Percentiles rank a stretch among this genome's conserved stretches.
phyloP scores from a whole-genome alignment of 2,888 invertebrate species.

The Heliconius aoede region DNA sequence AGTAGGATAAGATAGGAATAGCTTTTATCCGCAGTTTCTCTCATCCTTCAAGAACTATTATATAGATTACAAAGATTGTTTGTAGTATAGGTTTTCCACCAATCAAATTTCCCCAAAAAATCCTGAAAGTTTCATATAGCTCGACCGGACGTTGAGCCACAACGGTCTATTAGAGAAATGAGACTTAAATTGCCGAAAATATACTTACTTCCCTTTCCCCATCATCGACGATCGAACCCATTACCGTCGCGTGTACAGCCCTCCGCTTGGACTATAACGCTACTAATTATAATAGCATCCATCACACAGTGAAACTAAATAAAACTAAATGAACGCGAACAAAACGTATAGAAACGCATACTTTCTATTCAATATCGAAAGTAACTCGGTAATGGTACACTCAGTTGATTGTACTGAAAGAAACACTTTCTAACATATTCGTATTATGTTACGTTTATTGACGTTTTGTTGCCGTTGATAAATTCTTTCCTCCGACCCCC shows the following conservation, averaged over 20 bases:
- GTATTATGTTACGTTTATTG: constrained; percentile 40
- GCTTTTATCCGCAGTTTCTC: neutral
- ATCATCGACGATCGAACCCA: too few species aligned
- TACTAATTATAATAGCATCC: neutral
- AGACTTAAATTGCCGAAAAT: too few species aligned
- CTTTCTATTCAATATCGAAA: constrained; percentile 40
- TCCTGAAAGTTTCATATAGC: too few species aligned
- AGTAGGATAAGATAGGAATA: neutral
- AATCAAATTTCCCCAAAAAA: too few species aligned
- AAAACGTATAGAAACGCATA: constrained; percentile 26
- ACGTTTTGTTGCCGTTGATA: too few species aligned
- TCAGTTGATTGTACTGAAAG: constrained; percentile 25
- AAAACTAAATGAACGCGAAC: constrained; percentile 1
- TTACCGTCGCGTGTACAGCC: too few species aligned
- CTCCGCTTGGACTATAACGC: neutral
- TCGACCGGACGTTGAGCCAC: neutral
- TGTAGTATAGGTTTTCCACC: too few species aligned
- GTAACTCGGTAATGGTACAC: constrained; percentile 24
- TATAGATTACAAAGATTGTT: too few species aligned
- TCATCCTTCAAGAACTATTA: neutral
- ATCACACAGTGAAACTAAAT: constrained; percentile 22
- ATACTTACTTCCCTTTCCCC: too few species aligned
- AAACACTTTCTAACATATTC: constrained; percentile 46
- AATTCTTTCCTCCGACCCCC: too few species aligned
- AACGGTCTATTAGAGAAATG: neutral